A percentile compares a stretch with the other conserved stretches of the same genome.
phyloP scores from a whole-genome alignment of 2,113 vertebrate species.

The zebrafish (Danio rerio) region DNA sequence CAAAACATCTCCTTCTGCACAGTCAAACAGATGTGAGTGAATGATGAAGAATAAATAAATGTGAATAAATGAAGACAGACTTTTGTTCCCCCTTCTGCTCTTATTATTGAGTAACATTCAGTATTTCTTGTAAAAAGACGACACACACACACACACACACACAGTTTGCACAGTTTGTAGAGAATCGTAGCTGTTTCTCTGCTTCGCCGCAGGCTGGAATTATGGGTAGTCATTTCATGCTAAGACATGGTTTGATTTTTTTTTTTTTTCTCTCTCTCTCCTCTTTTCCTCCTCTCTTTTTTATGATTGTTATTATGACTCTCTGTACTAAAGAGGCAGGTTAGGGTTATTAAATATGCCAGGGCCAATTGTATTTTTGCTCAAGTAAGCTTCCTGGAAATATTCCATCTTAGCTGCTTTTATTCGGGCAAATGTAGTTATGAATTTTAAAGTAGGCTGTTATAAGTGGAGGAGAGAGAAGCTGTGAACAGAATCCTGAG shows the following conservation, averaged over 20 bases:
- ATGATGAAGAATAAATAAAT: too few relatives aligned
- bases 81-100: neutral
- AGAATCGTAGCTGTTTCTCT: constrained; percentile 12
- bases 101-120: neutral
- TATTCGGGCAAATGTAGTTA: constrained; percentile 84
- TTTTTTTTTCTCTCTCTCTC: constrained; percentile 56
- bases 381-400: constrained; percentile 84
- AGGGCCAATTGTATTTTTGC: constrained; percentile 81
- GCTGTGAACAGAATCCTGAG: constrained; percentile 81
- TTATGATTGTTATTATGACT: constrained; percentile 75
- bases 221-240: constrained; percentile 77
- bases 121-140: neutral
- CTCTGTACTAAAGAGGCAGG: constrained; percentile 78
- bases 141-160: too few relatives aligned
- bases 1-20: neutral
- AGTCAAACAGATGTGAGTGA: neutral
- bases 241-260: constrained; percentile 66
- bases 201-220: constrained; percentile 70
- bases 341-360: constrained; percentile 84
- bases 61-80: neutral
- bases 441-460: constrained; percentile 86
- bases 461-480: constrained; percentile 76
- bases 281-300: constrained; percentile 54
- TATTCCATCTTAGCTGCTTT: constrained; percentile 82
- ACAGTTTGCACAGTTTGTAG: constrained; percentile 7